Conservation (phyloP, 2,113 vertebrate genomes). For the Myodes glareolus region DNA sequence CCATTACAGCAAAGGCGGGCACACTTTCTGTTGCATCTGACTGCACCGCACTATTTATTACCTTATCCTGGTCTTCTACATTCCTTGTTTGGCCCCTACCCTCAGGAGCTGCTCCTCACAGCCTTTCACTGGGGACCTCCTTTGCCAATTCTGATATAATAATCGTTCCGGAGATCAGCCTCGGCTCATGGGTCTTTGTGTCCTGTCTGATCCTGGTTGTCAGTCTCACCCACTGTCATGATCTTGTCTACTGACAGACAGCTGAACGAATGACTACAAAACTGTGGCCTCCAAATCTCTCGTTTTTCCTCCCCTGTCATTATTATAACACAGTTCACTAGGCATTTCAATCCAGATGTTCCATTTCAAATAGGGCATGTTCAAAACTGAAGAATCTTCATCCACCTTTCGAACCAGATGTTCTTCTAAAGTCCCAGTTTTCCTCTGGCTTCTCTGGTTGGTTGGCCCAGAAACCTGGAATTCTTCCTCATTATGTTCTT, state of each 20-base stretch:
- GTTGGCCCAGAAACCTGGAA: background rate
- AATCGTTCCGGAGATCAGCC: too few species aligned
- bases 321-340: background rate
- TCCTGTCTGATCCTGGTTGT: background rate
- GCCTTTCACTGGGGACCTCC: background rate
- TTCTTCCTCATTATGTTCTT: background rate
- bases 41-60: too few species aligned
- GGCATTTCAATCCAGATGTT: background rate
- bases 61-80: background rate
- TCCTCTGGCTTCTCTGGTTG: background rate
- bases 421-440: background rate
- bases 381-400: background rate
- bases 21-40: too few species aligned
- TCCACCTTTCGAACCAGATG: background rate
- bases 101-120: background rate
- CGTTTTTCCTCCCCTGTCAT: background rate
- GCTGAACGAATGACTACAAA: background rate
- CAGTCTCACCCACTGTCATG: background rate
- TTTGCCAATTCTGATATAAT: background rate
- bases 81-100: background rate
- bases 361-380: background rate
- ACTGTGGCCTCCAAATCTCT: background rate
- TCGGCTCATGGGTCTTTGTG: background rate
- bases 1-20: background rate
- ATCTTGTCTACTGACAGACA: background rate